phyloP scores from a whole-genome alignment of 2,797 vertebrate species.

The Sebastes diaconus region DNA sequence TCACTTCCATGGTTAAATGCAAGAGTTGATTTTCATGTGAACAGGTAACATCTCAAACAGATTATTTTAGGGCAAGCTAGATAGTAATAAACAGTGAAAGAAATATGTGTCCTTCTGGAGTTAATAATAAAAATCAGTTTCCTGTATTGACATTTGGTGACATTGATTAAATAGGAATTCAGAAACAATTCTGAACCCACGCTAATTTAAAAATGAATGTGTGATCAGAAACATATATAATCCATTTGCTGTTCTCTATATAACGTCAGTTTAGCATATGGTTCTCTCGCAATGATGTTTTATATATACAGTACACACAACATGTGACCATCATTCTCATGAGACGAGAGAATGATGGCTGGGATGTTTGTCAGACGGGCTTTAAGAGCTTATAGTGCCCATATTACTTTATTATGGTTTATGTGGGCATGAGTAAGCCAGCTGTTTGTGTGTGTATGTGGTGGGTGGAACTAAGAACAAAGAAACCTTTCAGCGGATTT shows the following conservation, averaged over 20 bases:
- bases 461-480: slow-evolving; percentile 35
- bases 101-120: not conserved
- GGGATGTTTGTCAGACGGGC: slow-evolving; percentile 20
- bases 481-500: slow-evolving; percentile 59
- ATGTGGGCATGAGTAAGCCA: slow-evolving; percentile 22
- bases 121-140: not conserved
- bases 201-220: not conserved
- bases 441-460: not conserved
- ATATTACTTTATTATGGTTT: slow-evolving; percentile 34
- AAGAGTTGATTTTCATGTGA: not conserved
- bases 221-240: not conserved
- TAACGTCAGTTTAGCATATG: not conserved
- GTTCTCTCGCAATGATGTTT: not conserved
- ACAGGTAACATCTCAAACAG: not conserved
- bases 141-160: not conserved
- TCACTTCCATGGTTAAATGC: not conserved
- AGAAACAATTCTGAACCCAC: not conserved
- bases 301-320: not conserved
- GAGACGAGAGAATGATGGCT: slow-evolving; percentile 3
- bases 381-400: slow-evolving; percentile 18
- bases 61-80: not conserved
- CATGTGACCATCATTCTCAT: slow-evolving; percentile 2
- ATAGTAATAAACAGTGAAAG: not conserved
- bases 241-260: not conserved
- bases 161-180: not conserved